Evolutionary conservation across 2,113 vertebrate species (phyloP).

Genomic region (Mormyrus iriodes): DNA sequence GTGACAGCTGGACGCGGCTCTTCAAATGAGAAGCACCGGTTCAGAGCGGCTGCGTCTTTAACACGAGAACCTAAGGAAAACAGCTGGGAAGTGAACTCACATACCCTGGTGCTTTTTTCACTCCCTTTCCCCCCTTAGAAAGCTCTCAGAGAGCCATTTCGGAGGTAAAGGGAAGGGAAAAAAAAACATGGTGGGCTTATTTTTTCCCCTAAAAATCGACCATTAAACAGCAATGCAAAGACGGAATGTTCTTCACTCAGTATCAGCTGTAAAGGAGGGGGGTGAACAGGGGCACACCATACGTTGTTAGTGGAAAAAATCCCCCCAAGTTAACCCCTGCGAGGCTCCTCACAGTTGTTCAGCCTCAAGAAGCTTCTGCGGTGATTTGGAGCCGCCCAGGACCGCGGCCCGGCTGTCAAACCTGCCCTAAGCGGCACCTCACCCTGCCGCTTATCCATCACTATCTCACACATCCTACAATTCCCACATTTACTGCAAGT

Average conservation of each 20-base stretch:
- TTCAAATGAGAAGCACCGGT: slow-evolving; percentile 33
- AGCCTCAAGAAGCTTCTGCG: background rate
- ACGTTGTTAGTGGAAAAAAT: slow-evolving; percentile 39
- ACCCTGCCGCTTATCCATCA: background rate
- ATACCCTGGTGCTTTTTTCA: slow-evolving; percentile 48
- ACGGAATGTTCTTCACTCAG: slow-evolving; percentile 66
- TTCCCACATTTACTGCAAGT: background rate
- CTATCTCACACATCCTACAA: background rate
- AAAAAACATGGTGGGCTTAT: slow-evolving; percentile 51
- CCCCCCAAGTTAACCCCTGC: slow-evolving; percentile 30
- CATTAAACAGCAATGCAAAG: slow-evolving; percentile 60
- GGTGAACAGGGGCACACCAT: slow-evolving; percentile 50
- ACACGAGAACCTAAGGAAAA: slow-evolving; percentile 24
- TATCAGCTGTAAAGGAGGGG: slow-evolving; percentile 63
- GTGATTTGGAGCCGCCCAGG: background rate
- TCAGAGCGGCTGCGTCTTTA: slow-evolving; percentile 42
- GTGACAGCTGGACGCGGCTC: background rate
- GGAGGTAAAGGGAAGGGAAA: slow-evolving; percentile 30
- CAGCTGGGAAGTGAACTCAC: slow-evolving; percentile 48
- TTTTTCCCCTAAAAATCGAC: slow-evolving; percentile 53
- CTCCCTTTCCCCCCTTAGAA: slow-evolving; percentile 39
- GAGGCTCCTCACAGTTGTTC: background rate
- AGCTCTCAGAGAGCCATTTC: slow-evolving; percentile 40
- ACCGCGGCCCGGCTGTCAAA: background rate
- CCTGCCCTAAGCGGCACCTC: background rate